Base-by-base conservation (phyloP, 2,888 invertebrate genomes). In the Coecobrya sp. region DNA sequence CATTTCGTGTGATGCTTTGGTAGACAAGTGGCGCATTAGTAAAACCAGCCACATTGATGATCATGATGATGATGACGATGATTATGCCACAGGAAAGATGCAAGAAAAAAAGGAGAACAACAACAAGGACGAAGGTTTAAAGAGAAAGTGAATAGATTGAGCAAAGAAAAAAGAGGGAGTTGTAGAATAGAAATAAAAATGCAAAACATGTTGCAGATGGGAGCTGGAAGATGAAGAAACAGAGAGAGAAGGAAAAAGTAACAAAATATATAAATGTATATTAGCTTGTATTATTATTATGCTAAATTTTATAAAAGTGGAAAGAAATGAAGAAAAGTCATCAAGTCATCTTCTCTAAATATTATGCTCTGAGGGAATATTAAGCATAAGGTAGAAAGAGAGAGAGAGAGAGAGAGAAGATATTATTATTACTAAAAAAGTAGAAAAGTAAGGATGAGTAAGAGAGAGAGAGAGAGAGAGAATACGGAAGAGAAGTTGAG, bases 301-400 rank as follows among this genome's bases (percentile, higher is more conserved):
- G 88, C 79, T 30, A 70, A 70, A 25, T 86, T 86, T 86, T 86
- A 52, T 86, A 59, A 42, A 85, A 90, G 59, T 82, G 49, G 82
- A 92, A 89, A 70, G 65, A 89, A 73, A 87, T 82, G 87, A 88
- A 92, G 86, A 92, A 92, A 86, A 91, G 91, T 91, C 91, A 91
- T 91, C 91, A 91, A 92, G 92, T 82, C 92, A 91, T 91, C 86
- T 90, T 81, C 81, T 92, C 84, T 92, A 92, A 92, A 92, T 84
- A 92, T 92, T 92, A 92, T 88, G 92, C 92, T 92, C 92, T 22
- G 73, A 92, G 92, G 92, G 92, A 86, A 92, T 92, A 92, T 92
- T 87, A 88, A 73, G 59, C 91, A 86, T 86, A 91, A 81, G 91
- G 82, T 59, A 22, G 59, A 49, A 49, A 13, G 76, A 52, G 42